Percentiles rank a stretch among this genome's conserved stretches.
phyloP scores from a whole-genome alignment of 2,113 vertebrate genomes.

The Butastur rufipennis region DNA sequence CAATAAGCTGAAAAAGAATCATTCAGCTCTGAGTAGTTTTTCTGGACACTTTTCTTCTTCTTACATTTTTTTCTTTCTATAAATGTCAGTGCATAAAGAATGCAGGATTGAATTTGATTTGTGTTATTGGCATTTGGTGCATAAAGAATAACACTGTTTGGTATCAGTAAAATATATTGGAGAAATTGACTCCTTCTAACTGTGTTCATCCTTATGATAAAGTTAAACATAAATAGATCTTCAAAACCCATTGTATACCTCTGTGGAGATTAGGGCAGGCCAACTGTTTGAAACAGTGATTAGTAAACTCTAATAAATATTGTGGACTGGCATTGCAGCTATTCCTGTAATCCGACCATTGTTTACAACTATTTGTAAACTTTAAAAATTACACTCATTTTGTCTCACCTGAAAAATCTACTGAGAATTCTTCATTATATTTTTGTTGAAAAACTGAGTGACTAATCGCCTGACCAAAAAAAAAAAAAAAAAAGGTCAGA shows the following conservation, averaged over 20 bases:
- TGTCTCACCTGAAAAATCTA: not conserved
- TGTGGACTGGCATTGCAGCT: not conserved
- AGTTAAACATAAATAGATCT: not conserved
- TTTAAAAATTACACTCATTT: not conserved
- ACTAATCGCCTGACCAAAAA: not conserved
- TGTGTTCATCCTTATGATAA: not conserved
- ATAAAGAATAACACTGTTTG: not conserved
- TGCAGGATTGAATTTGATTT: not conserved
- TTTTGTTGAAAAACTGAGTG: not conserved
- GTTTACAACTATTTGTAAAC: not conserved
- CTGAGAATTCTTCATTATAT: not conserved
- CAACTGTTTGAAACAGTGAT: not conserved
- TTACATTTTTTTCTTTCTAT: not conserved
- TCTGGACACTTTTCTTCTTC: not conserved
- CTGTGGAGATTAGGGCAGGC: not conserved
- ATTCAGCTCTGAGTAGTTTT: not conserved
- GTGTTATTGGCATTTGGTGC: not conserved
- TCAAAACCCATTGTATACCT: not conserved
- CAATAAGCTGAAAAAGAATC: not conserved
- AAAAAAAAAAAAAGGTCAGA: not conserved
- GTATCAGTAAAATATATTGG: not conserved
- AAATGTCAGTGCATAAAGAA: not conserved
- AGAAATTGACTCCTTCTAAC: not conserved
- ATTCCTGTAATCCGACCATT: not conserved
- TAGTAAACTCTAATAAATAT: not conserved